A percentile compares a stretch with the other conserved stretches of the same genome.
These are phyloP conservation scores for Macrosteles quadrilineatus DNA, from an alignment of 1,140 invertebrate genomes.

Conservation along the genomic window DNA sequence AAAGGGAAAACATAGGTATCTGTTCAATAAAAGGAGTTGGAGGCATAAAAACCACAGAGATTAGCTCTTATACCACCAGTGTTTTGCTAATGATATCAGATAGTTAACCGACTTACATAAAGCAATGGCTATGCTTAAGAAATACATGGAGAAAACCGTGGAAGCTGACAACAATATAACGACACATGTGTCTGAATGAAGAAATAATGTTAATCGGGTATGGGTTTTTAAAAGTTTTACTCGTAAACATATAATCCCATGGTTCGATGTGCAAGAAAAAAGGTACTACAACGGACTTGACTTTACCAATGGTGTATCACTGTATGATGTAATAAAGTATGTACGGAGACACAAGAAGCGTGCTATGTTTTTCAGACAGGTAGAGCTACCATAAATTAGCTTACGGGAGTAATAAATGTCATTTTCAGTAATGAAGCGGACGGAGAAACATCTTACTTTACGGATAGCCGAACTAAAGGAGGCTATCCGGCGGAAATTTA, in stretches of 20 bases:
- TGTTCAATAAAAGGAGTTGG: background rate
- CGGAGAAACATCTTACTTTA: no score
- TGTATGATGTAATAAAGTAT: background rate
- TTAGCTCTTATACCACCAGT: background rate
- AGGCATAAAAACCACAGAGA: background rate
- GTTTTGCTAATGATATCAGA: slow-evolving; percentile 11
- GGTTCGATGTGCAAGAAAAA: background rate
- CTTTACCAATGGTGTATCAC: background rate
- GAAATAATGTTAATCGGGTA: no score
- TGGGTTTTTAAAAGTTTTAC: background rate
- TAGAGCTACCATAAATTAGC: no score
- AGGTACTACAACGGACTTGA: background rate
- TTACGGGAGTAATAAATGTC: background rate
- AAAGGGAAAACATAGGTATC: background rate
- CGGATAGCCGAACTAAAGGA: no score
- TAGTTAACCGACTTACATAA: background rate
- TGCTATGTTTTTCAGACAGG: no score
- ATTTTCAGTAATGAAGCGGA: background rate
- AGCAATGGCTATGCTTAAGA: background rate
- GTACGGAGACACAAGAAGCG: no score
- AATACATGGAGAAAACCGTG: background rate
- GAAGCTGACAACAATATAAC: background rate
- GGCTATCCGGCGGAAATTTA: no score
- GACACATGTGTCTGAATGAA: no score
- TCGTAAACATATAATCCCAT: background rate